Evolutionary conservation across 2,797 vertebrate species (phyloP), one percentile per base, ranked within the genome.

Genomic region (Ictinia mississippiensis): DNA sequence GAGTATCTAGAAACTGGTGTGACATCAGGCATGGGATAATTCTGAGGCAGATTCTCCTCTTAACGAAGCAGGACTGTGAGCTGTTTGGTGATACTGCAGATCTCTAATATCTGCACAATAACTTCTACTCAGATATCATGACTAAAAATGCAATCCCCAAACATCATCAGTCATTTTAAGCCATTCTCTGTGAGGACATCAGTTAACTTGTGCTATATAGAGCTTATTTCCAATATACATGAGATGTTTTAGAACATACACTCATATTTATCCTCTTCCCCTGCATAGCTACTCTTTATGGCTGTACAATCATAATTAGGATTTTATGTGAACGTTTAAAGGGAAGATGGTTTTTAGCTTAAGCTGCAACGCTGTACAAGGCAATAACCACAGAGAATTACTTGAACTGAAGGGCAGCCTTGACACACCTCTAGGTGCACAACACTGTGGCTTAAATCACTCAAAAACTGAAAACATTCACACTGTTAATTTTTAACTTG

Each of bases 401-500:
- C 44, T 35, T 3, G 6, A 63, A 26, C 13, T 38, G 40, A 61
- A 83, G 81, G 63, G 49, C 71, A 83, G 67, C 29, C 62, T n/a
- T 58, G 82, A n/a, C 3, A 2, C 1, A 0, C 17, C 8, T 20
- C 14, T 31, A 19, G 5, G 33, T 56, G 59, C 59, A 44, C 12
- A 66, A 53, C 33, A 6, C 33, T 7, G 52, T 50, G 50, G 21
- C 63, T 91, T 15, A 75, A 28, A 53, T 73, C 12, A 40, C 53
- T 65, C 50, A 66, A 56, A 88, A 72, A 7, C 11, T 58, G 23
- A 67, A 62, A 90, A 19, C 22, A n/a, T 82, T 66, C 21, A 47
- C 37, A 15, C 42, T 49, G 70, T 71, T 81, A 87, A 87, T 83
- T 81, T 77, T 89, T 87, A 96, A 96, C 92, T 72, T 59, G 72